phyloP scores from a whole-genome alignment of 2,888 invertebrate genomes.

The Aspidapion aeneum region DNA sequence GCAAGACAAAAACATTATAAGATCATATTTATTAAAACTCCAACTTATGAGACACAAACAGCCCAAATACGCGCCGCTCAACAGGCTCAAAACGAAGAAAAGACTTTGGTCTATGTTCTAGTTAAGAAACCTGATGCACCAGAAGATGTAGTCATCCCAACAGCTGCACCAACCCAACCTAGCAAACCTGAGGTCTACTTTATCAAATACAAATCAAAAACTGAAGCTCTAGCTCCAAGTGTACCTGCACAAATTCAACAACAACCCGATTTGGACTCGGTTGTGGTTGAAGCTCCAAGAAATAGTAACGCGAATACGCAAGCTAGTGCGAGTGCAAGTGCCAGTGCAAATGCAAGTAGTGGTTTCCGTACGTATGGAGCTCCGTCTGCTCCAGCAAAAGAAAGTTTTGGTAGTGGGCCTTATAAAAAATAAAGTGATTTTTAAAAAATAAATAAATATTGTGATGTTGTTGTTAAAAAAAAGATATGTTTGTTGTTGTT shows the following conservation, averaged over 20 bases:
- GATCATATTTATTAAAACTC: constrained; percentile 80
- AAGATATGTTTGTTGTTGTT: background rate
- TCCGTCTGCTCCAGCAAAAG: background rate
- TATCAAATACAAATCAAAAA: constrained; percentile 75
- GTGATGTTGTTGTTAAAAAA: background rate
- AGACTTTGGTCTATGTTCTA: constrained; percentile 83
- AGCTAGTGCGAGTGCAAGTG: background rate
- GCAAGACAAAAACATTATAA: constrained; percentile 23
- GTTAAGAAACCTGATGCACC: constrained; percentile 83
- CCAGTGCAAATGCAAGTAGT: background rate
- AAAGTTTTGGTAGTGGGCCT: background rate
- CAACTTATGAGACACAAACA: constrained; percentile 59
- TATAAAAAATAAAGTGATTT: background rate
- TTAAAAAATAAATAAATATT: background rate
- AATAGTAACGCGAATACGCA: background rate
- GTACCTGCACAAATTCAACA: background rate
- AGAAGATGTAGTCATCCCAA: constrained; percentile 73
- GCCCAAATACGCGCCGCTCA: constrained; percentile 68
- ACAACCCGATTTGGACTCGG: background rate
- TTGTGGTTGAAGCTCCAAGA: background rate
- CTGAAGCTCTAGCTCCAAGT: constrained; percentile 43
- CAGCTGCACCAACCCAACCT: constrained; percentile 75
- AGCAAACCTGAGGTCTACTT: constrained; percentile 89
- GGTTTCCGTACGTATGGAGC: background rate
- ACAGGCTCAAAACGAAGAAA: constrained; percentile 78